Base-by-base conservation (phyloP, 2,888 invertebrate genomes). In the Hypolimnas misippus region DNA sequence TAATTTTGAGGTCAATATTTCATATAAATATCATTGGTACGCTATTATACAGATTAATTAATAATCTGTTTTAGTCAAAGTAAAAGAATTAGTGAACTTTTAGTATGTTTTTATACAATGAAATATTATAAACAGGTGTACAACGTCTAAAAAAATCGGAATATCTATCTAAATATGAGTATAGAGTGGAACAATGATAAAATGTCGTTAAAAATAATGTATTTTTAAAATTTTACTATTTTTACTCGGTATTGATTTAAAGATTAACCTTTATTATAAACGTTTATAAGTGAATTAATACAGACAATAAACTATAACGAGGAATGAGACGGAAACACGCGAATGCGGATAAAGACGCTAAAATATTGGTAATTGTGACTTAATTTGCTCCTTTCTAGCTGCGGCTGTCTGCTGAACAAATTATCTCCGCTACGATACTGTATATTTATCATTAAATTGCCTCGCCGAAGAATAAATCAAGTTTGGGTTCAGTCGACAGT, bases 301-400 rank as follows among this genome's bases (percentile, higher is more conserved):
- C n/a, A n/a, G 46, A 56, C 75, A 78, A 78, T 78, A 72, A 72
- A 67, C 57, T 72, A 74, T 76, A 77, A 75, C 70, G 74, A 76
- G 73, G 72, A 75, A 73, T 73, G 76, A 72, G 72, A 69, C 67
- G 57, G 68, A 66, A 64, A 65, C 68, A 67, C 62, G 62, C 58
- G 62, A 66, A 57, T 67, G 71, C 68, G 65, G 46, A 46, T 21
- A 46, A 46, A 21, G 64, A 68, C 65, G 70, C 70, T 74, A 76
- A 76, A 81, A 77, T 77, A 73, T 73, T 73, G 74, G 72, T 78
- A 79, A 79, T 82, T 77, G 74, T 72, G 75, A 73, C 76, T 77
- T 82, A 79, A 82, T 78, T 80, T 73, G 72, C 74, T 77, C 77
- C 74, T 79, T 79, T 81, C 77, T 76, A 68, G 69, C 72, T 63